Conservation (phyloP, 2,888 invertebrate species). For the Rutpela maculata region DNA sequence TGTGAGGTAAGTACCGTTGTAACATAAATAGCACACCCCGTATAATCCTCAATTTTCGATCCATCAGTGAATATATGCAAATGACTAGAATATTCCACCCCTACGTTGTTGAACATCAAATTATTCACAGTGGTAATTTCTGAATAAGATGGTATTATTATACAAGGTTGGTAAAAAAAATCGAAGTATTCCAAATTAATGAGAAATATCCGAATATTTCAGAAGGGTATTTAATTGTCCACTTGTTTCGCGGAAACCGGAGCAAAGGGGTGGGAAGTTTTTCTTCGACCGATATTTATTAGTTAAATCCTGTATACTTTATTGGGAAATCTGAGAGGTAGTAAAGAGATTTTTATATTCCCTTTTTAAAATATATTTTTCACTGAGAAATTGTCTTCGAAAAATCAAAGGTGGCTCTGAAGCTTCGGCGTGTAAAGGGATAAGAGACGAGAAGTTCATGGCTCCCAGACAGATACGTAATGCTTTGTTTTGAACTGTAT, state of each 20-base stretch:
- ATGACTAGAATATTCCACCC: background rate
- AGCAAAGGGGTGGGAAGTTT: too few relatives aligned
- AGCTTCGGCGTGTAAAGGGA: too few relatives aligned
- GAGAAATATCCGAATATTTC: too few relatives aligned
- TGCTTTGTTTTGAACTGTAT: background rate
- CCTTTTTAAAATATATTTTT: background rate
- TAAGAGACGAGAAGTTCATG: background rate
- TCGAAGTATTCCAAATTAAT: too few relatives aligned
- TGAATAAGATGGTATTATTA: too few relatives aligned
- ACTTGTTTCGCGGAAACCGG: too few relatives aligned
- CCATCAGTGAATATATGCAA: background rate
- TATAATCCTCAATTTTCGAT: too few relatives aligned
- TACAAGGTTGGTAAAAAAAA: too few relatives aligned
- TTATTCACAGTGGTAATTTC: background rate
- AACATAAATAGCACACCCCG: background rate
- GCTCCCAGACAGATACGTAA: background rate
- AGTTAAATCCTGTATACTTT: background rate
- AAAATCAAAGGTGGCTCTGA: background rate
- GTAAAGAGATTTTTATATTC: background rate
- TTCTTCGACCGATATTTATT: too few relatives aligned
- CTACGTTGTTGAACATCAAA: background rate
- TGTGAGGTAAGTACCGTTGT: background rate
- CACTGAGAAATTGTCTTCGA: background rate
- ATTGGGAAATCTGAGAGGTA: background rate
- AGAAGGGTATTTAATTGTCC: too few relatives aligned